phyloP scores from a whole-genome alignment of 37 sponge, comb jelly and placozoan species.

The Aplysina aerophoba region DNA sequence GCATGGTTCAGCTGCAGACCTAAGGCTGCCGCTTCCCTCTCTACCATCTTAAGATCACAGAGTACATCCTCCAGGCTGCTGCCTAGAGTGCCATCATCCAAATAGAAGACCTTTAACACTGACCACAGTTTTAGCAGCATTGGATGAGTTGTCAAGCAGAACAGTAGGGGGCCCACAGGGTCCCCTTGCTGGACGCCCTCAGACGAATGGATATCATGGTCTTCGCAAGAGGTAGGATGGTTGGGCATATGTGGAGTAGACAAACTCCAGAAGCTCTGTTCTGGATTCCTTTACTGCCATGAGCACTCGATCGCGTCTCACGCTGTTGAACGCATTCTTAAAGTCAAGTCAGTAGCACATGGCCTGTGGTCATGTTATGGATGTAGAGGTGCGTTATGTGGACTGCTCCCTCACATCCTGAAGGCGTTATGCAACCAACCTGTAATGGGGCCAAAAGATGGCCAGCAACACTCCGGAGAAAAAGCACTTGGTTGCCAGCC shows the following conservation, averaged over 20 bases:
- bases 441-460: neutral
- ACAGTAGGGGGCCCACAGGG: constrained; percentile 45
- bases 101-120: constrained; percentile 39
- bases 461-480: neutral
- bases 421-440: neutral
- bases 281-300: constrained; percentile 6
- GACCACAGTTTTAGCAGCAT: constrained; percentile 14
- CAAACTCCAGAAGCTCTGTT: neutral
- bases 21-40: constrained; percentile 25
- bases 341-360: constrained; percentile 32
- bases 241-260: neutral
- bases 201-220: constrained; percentile 35
- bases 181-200: constrained; percentile 45
- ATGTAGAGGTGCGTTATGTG: constrained; percentile 36
- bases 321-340: constrained; percentile 34
- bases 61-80: constrained; percentile 11
- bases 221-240: constrained; percentile 11
- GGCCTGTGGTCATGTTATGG: neutral
- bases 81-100: constrained; percentile 44
- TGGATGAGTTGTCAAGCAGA: constrained; percentile 39
- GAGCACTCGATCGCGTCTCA: constrained; percentile 39
- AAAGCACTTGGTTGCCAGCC: constrained; percentile 35
- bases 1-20: constrained; percentile 31
- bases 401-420: constrained; percentile 31
- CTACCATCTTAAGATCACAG: constrained; percentile 14